Percentiles rank a stretch among this genome's conserved stretches.
These are phyloP conservation scores for Lophius americanus DNA, from an alignment of 2,797 vertebrate genomes.

Conservation along the genomic window DNA sequence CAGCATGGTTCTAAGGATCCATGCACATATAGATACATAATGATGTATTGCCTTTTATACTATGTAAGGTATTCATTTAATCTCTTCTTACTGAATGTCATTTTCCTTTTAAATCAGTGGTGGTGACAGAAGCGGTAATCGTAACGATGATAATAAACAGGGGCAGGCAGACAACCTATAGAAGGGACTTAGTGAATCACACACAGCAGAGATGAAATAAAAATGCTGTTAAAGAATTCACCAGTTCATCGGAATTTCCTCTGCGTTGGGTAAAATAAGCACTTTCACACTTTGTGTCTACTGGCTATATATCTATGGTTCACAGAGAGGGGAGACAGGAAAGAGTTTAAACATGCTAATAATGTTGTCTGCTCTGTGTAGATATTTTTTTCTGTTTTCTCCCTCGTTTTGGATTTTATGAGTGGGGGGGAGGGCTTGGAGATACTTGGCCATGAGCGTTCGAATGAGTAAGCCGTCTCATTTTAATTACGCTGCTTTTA, in stretches of 20 bases:
- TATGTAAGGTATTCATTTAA: slow-evolving; percentile 56
- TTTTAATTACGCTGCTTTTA: slow-evolving; percentile 87
- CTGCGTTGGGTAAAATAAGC: slow-evolving; percentile 3
- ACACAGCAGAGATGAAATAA: slow-evolving; percentile 30
- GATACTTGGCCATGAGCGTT: slow-evolving; percentile 40
- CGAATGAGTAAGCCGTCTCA: slow-evolving; percentile 42
- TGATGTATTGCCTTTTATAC: slow-evolving; percentile 49
- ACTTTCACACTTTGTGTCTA: slow-evolving; percentile 18
- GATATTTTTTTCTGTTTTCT: slow-evolving; percentile 46
- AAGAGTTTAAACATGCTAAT: slow-evolving; percentile 45
- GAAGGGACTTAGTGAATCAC: slow-evolving; percentile 36
- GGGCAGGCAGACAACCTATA: slow-evolving; percentile 33
- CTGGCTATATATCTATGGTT: slow-evolving; percentile 29
- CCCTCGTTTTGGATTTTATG: slow-evolving; percentile 51
- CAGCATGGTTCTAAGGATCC: slow-evolving; percentile 51
- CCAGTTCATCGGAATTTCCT: slow-evolving; percentile 10
- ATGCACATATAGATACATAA: slow-evolving; percentile 44
- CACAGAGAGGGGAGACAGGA: slow-evolving; percentile 16
- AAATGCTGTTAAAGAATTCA: background rate
- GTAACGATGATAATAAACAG: slow-evolving; percentile 63
- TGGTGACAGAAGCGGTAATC: slow-evolving; percentile 52
- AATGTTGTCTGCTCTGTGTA: slow-evolving; percentile 49
- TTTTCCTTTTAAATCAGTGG: slow-evolving; percentile 56
- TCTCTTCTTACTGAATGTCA: slow-evolving; percentile 49
- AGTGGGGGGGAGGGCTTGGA: slow-evolving; percentile 43